phyloP scores from a whole-genome alignment of 2,113 vertebrate genomes.

The Zosterops borbonicus region DNA sequence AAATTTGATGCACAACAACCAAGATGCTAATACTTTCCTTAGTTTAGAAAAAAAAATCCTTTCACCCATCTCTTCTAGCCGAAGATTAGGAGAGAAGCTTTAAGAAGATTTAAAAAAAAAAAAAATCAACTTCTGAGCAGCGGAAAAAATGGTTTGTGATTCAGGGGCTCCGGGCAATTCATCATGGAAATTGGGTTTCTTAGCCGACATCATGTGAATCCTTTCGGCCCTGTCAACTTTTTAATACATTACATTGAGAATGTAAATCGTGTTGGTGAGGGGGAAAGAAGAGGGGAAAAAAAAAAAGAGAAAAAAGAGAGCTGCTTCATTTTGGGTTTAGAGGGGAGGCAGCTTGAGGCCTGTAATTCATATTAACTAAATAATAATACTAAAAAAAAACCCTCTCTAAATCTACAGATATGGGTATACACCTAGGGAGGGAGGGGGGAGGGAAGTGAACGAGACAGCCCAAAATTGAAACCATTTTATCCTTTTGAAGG shows the following conservation, averaged over 20 bases:
- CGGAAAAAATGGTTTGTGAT: conserved; percentile 97
- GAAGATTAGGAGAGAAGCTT: conserved; percentile 99
- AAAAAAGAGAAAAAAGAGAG: conserved; percentile 79
- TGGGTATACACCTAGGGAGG: conserved; percentile 28
- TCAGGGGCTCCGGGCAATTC: conserved; percentile 99
- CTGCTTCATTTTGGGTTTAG: conserved; percentile 81
- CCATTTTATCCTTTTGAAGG: conserved; percentile 64
- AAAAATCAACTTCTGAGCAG: conserved; percentile 91
- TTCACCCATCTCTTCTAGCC: conserved; percentile 97
- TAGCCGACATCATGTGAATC: conserved; percentile 99
- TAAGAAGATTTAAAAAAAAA: conserved; percentile 97
- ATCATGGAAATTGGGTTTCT: conserved; percentile 99
- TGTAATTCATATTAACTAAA: conserved; percentile 82
- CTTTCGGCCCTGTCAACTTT: conserved; percentile 99
- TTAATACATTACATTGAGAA: conserved; percentile 99
- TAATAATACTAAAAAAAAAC: conserved; percentile 71
- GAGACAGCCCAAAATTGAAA: conserved; percentile 74
- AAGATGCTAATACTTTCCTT: conserved; percentile 96
- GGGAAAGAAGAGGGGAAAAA: conserved; percentile 58
- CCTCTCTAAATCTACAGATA: conserved; percentile 68
- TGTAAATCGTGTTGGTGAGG: conserved; percentile 96
- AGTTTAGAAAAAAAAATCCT: conserved; percentile 92
- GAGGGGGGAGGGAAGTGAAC: conserved; percentile 25
- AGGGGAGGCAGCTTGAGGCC: conserved; percentile 74
- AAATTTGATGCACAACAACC: conserved; percentile 95